Base-by-base conservation (phyloP, 23 tunicate genomes). In the Ciona savignyi region DNA sequence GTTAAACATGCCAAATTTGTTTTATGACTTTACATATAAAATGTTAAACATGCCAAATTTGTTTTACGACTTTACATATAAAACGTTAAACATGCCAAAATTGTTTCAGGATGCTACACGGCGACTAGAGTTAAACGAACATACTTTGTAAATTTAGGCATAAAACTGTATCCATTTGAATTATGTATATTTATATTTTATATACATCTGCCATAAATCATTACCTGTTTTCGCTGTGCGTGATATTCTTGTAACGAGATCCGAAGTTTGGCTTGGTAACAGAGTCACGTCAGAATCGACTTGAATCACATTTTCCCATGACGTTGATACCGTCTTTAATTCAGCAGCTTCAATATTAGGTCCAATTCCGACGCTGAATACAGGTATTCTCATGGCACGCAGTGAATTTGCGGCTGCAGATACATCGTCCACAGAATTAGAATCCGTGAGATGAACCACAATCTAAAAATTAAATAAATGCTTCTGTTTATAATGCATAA, bases 381-480 rank as follows among this genome's bases (percentile, higher is more conserved):
- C 75, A 23, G 68, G 75, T 3, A 74, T 68, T 23, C 30, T 35
- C 22, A 31, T 1, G 4, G 34, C 77, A 23, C 78, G 77, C 0
- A 80, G 79, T 31, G 19, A 20, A 6, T 61, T 28, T 20, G 83
- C 71, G n/a, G 79, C 35, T 0, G 27, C 51, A 1, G 80, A 60
- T 2, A 80, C 80, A 32, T 76, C 71, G 34, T 92, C 98, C 31
- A 33, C 61, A 1, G 92, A 85, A 1, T 70, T 60, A 6, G 88
- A 73, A 61, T 85, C 87, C 21, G 93, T 92, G 21, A 85, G 27
- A 29, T 79, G 74, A 51, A 92, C 78, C 22, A 92, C 61, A 1
- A 92, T 75, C 86, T 92, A 78, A 0, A 73, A 66, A 26, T 42
- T n/a, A n/a, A n/a, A n/a, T n/a, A n/a, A n/a, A n/a, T n/a, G n/a